Conservation (phyloP, 2,113 vertebrate species). For the Aplodontia rufa region DNA sequence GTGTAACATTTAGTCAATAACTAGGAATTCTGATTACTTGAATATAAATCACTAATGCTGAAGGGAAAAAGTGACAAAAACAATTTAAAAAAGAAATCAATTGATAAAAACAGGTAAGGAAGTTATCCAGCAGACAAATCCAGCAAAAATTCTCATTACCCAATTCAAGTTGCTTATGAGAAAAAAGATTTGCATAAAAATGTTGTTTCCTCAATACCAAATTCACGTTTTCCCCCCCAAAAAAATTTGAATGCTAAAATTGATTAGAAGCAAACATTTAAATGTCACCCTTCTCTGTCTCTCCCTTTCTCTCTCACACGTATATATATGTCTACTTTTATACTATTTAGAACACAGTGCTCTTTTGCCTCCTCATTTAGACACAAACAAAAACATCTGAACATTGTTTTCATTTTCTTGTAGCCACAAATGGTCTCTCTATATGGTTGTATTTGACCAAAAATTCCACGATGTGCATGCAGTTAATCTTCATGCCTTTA, state of each 20-base stretch:
- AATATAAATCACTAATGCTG: conserved; percentile 43
- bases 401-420: background rate
- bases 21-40: conserved; percentile 51
- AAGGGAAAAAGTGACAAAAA: conserved; percentile 56
- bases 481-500: background rate
- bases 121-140: background rate
- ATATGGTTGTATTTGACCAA: background rate
- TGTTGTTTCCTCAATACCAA: background rate
- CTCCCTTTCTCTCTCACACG: background rate
- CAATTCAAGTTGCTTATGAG: background rate
- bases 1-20: conserved; percentile 50
- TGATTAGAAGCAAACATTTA: background rate
- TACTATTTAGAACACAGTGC: background rate
- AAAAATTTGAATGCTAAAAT: background rate
- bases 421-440: background rate
- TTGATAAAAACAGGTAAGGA: conserved; percentile 37
- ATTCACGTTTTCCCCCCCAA: background rate
- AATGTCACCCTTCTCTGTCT: background rate
- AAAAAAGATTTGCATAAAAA: conserved; percentile 16
- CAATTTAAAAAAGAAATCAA: conserved; percentile 15
- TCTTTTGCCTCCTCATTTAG: background rate
- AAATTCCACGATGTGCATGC: background rate
- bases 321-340: background rate
- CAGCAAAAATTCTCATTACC: no score
- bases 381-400: background rate